A percentile compares a stretch with the other conserved stretches of the same genome.
Conservation (phyloP, 2,888 invertebrate genomes). For the Cynaeus angustus region DNA sequence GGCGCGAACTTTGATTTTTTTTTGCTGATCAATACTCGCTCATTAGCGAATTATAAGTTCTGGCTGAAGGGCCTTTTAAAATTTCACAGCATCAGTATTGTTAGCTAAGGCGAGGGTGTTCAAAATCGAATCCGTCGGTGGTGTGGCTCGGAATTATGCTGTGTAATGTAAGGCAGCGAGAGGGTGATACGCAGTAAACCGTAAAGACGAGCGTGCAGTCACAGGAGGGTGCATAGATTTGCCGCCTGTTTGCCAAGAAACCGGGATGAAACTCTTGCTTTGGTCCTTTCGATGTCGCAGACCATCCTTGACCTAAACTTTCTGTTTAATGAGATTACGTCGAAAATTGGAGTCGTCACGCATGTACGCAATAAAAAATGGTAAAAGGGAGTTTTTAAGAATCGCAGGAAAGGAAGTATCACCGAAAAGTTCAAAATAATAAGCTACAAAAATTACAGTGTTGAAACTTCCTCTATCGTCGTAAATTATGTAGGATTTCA, state of each 20-base stretch:
- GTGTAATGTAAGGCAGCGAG: constrained; percentile 65
- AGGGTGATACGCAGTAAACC: constrained; percentile 71
- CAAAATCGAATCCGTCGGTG: constrained; percentile 47
- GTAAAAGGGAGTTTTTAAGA: constrained; percentile 22
- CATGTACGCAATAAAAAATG: constrained; percentile 24
- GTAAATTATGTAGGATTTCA: no score
- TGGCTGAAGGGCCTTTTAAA: constrained; percentile 27
- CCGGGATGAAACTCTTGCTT: constrained; percentile 42
- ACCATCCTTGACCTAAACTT: constrained; percentile 40
- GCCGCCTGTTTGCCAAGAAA: constrained; percentile 69
- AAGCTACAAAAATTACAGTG: no score
- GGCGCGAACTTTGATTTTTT: no score
- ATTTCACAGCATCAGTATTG: constrained; percentile 47
- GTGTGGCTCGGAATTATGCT: constrained; percentile 66
- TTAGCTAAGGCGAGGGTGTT: constrained; percentile 49
- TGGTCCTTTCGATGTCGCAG: background rate
- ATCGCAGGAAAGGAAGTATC: constrained; percentile 15
- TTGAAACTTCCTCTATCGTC: no score
- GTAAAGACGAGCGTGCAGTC: constrained; percentile 68
- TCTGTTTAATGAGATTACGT: background rate
- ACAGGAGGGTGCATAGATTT: constrained; percentile 72
- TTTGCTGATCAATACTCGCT: background rate
- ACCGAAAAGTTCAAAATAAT: no score
- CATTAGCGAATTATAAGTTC: constrained; percentile 24
- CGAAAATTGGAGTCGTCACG: constrained; percentile 32